Base-by-base conservation (phyloP, 1,140 invertebrate species). In the Alviniconcha marisindica region DNA sequence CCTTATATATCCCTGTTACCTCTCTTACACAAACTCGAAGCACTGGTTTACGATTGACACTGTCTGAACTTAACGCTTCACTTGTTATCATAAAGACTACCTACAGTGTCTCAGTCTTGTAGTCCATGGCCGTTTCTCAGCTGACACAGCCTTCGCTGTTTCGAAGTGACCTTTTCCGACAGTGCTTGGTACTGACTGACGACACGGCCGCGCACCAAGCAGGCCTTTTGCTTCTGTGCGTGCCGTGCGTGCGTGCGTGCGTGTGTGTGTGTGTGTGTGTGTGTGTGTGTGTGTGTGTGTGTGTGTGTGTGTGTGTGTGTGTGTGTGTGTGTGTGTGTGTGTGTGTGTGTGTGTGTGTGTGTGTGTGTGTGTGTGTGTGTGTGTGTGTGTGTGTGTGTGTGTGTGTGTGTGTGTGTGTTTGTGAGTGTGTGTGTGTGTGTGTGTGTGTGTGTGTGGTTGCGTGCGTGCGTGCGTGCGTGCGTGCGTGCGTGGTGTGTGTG, bases 221-320 rank as follows among this genome's bases (percentile, higher is more conserved):
- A n/a, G n/a, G n/a, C n/a, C n/a, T n/a, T n/a, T n/a, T n/a, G n/a
- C n/a, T n/a, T n/a, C n/a, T 60, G 56, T 2, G 56, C n/a, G n/a
- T 0, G 56, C n/a, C n/a, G n/a, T n/a, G 48, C 21, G 48, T 51
- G 48, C 21, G 48, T 51, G 48, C 21, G 48, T 51, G 48, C 21
- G 48, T 51, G 48, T 51, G 48, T 51, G 48, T 51, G 48, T 51
- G 48, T 51, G 48, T 51, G 48, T 51, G 56, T 60, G 1, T 60
- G 56, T 60, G 56, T 60, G 4, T 60, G 56, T 60, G 4, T 60
- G 56, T n/a, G 56, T 60, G 56, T 60, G 56, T n/a, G 56, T 60
- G 56, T n/a, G 56, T 60, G 56, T 60, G 56, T n/a, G 56, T 60
- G 56, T 60, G 56, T 60, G 56, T 60, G 56, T 60, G 56, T 60